Conservation (phyloP, 2,113 vertebrate genomes). For the Alethe castanea region DNA sequence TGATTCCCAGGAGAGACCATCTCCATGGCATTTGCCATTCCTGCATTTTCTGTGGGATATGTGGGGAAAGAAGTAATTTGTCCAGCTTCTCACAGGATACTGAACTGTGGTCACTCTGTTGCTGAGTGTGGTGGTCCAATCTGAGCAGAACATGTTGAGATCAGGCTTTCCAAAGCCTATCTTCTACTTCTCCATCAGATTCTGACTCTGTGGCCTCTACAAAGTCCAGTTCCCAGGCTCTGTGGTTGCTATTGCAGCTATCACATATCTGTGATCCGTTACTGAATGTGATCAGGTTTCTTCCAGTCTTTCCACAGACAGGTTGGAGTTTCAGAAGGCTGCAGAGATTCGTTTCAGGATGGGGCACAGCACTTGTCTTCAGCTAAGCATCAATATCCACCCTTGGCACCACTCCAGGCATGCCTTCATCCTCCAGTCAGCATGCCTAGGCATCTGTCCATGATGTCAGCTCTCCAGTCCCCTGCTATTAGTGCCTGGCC, state of each 20-base stretch:
- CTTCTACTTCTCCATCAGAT: neutral
- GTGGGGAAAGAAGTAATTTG: neutral
- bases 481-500: neutral
- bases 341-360: conserved; percentile 15
- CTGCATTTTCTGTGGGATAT: neutral
- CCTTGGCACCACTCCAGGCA: conserved; percentile 24
- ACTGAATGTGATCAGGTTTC: neutral
- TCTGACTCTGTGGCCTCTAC: neutral
- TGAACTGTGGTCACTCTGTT: neutral
- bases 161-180: neutral
- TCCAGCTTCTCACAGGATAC: neutral
- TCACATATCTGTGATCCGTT: neutral
- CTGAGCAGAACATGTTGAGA: neutral
- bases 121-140: neutral
- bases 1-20: neutral
- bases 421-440: conserved; percentile 4
- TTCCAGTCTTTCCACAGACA: neutral
- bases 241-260: neutral
- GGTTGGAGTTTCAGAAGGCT: conserved; percentile 10
- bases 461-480: conserved; percentile 23
- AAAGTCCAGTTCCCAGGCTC: neutral
- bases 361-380: neutral
- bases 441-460: conserved; percentile 22
- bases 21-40: neutral
- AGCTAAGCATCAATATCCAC: conserved; percentile 25